A percentile compares a stretch with the other conserved stretches of the same genome.
phyloP scores from a whole-genome alignment of 1,140 invertebrate genomes.

The Ceratoteleas bidentatus region DNA sequence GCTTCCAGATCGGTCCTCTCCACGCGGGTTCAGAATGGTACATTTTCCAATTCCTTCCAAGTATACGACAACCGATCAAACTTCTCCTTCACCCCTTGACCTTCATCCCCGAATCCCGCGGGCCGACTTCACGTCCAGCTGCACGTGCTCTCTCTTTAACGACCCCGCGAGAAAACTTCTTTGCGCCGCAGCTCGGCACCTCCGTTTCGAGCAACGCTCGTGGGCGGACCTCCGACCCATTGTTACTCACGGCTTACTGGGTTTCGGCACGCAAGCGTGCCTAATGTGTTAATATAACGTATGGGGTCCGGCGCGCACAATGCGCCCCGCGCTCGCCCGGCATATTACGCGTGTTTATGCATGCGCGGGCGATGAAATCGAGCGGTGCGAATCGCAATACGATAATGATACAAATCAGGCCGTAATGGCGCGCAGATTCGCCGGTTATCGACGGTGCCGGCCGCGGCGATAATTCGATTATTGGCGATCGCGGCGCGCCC shows the following conservation, averaged over 20 bases:
- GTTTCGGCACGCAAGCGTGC: slow-evolving; percentile 76
- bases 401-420: slow-evolving; percentile 66
- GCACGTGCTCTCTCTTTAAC: slow-evolving; percentile 11
- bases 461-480: slow-evolving; percentile 21
- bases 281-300: slow-evolving; percentile 80
- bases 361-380: slow-evolving; percentile 66
- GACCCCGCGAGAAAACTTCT: slow-evolving; percentile 38
- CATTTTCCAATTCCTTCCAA: too few relatives aligned
- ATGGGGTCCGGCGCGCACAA: slow-evolving; percentile 68
- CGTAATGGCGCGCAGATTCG: slow-evolving; percentile 58
- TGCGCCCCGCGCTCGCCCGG: slow-evolving; percentile 59
- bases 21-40: too few relatives aligned
- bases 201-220: slow-evolving; percentile 60
- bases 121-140: too few relatives aligned
- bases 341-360: slow-evolving; percentile 63
- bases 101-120: too few relatives aligned
- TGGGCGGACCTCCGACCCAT: slow-evolving; percentile 71
- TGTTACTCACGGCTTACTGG: slow-evolving; percentile 77
- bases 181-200: slow-evolving; percentile 60
- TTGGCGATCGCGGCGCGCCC: slow-evolving; percentile 34
- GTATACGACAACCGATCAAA: too few relatives aligned
- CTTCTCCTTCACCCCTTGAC: too few relatives aligned
- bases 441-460: slow-evolving; percentile 54
- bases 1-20: too few relatives aligned
- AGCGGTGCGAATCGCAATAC: slow-evolving; percentile 61